Conservation (phyloP, 2,888 invertebrate genomes). For the Patella pellucida region DNA sequence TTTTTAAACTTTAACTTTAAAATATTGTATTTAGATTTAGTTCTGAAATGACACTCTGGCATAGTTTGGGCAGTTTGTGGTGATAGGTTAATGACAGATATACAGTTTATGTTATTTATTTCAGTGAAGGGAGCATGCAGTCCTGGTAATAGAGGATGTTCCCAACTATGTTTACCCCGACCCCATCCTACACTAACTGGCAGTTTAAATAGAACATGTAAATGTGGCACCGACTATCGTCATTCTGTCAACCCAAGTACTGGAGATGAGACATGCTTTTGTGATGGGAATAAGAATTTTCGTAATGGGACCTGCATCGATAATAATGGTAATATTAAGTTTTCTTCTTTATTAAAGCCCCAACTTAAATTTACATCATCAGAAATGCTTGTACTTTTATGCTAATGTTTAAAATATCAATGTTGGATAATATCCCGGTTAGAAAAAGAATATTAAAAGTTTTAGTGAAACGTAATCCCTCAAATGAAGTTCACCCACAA, state of each 20-base stretch:
- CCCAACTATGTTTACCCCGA: conserved; percentile 83
- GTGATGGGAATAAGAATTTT: conserved; percentile 21
- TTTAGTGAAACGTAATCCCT: no score
- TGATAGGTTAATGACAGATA: neutral
- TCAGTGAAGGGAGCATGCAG: conserved; percentile 76
- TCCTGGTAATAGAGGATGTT: conserved; percentile 74
- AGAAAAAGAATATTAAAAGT: no score
- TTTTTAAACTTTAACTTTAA: no score
- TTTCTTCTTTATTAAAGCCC: no score
- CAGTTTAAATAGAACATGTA: conserved; percentile 76
- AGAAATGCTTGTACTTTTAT: no score
- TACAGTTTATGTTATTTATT: neutral
- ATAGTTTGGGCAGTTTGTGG: neutral
- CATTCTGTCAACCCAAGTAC: conserved; percentile 30
- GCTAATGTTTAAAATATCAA: no score
- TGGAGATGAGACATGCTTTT: conserved; percentile 45
- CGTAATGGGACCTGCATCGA: conserved; percentile 10
- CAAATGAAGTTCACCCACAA: no score
- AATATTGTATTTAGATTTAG: no score
- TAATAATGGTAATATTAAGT: no score
- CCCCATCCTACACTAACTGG: conserved; percentile 71
- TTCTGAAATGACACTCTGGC: neutral
- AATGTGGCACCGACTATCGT: conserved; percentile 83
- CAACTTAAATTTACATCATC: no score
- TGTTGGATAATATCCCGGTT: no score